Percentiles rank a stretch among this genome's conserved stretches.
Conservation (phyloP, 2,797 vertebrate genomes). For the Hippoglossus hippoglossus region DNA sequence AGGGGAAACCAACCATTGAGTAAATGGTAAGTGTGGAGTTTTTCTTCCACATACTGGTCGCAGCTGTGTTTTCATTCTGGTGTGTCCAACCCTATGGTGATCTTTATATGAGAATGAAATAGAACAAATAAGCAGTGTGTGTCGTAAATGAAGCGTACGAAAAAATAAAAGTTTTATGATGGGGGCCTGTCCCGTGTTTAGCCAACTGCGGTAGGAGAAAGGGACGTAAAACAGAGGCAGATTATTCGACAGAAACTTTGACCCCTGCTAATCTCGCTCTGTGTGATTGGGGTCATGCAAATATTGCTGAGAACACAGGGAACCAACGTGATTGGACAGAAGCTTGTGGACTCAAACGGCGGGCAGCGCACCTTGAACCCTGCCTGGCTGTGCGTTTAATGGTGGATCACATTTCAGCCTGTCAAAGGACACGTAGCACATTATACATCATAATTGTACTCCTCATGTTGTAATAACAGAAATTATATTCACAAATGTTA, state of each 20-base stretch:
- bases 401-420: constrained; percentile 50
- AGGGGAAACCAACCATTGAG: constrained; percentile 36
- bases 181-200: not conserved
- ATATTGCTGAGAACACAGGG: constrained; percentile 69
- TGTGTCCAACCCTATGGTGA: constrained; percentile 1
- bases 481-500: not conserved
- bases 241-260: constrained; percentile 72
- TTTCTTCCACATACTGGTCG: constrained; percentile 15
- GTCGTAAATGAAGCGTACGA: constrained; percentile 1
- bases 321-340: constrained; percentile 65
- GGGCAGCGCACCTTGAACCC: constrained; percentile 68
- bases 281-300: constrained; percentile 74
- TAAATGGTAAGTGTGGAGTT: constrained; percentile 27
- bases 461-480: not conserved
- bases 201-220: constrained; percentile 22
- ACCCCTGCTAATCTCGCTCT: constrained; percentile 69
- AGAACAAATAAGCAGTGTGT: constrained; percentile 1
- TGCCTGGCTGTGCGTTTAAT: constrained; percentile 42
- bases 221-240: constrained; percentile 55
- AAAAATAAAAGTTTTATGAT: constrained; percentile 5
- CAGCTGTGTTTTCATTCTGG: constrained; percentile 44
- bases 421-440: constrained; percentile 15
- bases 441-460: constrained; percentile 12
- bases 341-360: constrained; percentile 57
- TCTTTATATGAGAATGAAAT: constrained; percentile 27